A percentile compares a stretch with the other conserved stretches of the same genome.
Conservation (phyloP, 2,113 vertebrate species). For the Chamaea fasciata region DNA sequence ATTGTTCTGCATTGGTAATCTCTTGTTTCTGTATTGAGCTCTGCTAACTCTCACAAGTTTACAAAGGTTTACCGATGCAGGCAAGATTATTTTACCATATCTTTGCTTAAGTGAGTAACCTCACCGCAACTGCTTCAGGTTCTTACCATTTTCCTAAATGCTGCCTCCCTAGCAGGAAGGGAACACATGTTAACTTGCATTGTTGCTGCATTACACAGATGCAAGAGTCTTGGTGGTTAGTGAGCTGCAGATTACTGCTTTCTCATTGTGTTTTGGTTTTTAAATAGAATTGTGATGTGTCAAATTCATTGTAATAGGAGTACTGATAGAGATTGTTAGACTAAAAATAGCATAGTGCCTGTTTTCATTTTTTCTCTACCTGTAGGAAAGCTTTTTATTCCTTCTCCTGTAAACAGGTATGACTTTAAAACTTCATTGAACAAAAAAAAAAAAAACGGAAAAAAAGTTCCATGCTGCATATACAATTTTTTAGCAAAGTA, state of each 20-base stretch:
- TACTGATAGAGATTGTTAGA: background rate
- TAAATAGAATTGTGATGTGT: background rate
- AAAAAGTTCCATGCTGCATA: background rate
- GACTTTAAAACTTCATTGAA: background rate
- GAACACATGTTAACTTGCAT: background rate
- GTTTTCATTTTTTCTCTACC: background rate
- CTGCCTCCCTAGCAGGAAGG: background rate
- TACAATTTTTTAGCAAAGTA: background rate
- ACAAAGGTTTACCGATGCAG: background rate
- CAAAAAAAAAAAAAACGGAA: background rate
- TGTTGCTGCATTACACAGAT: background rate
- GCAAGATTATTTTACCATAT: background rate
- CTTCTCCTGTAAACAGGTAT: background rate
- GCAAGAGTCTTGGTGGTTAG: background rate
- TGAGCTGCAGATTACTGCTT: background rate
- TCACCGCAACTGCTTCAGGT: background rate
- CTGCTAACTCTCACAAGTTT: background rate
- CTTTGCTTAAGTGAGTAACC: background rate
- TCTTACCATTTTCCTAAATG: background rate
- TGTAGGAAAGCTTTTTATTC: background rate
- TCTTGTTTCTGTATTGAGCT: background rate
- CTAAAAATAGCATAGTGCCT: background rate
- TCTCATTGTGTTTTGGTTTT: background rate
- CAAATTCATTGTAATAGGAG: background rate
- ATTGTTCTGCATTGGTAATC: background rate